These are phyloP conservation scores for Scaptomyza caliginosa DNA, from an alignment of 2,888 invertebrate species.

Conservation along the genomic window DNA sequence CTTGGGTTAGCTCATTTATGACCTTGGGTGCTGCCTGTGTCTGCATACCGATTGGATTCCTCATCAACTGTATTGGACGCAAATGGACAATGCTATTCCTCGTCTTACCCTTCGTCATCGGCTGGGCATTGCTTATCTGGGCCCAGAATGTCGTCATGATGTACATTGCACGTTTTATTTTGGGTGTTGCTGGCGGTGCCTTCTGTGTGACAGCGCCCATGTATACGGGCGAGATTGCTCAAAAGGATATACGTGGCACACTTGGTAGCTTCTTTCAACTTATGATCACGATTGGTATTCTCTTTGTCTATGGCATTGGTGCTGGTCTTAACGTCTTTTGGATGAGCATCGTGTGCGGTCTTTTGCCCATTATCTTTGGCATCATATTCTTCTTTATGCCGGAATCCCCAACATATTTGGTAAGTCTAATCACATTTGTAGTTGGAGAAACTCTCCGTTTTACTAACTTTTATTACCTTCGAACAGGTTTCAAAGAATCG, in stretches of 20 bases:
- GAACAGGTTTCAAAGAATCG: slow-evolving; percentile 85
- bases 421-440: slow-evolving; percentile 82
- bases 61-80: slow-evolving; percentile 90
- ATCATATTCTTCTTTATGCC: slow-evolving; percentile 92
- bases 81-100: slow-evolving; percentile 86
- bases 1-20: slow-evolving; percentile 89
- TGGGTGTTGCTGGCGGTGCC: slow-evolving; percentile 86
- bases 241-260: slow-evolving; percentile 92
- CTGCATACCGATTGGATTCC: slow-evolving; percentile 89
- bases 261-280: slow-evolving; percentile 95
- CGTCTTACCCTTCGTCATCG: slow-evolving; percentile 88
- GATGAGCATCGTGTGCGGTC: slow-evolving; percentile 80
- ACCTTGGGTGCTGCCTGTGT: slow-evolving; percentile 90
- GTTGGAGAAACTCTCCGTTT: too few species aligned
- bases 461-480: not conserved
- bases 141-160: slow-evolving; percentile 86
- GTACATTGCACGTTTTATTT: slow-evolving; percentile 81
- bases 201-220: slow-evolving; percentile 93
- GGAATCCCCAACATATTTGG: slow-evolving; percentile 91
- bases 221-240: slow-evolving; percentile 93
- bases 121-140: slow-evolving; percentile 90
- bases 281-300: slow-evolving; percentile 92
- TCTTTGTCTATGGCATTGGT: slow-evolving; percentile 89
- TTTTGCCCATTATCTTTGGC: slow-evolving; percentile 88
- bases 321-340: slow-evolving; percentile 76